A percentile compares a stretch with the other conserved stretches of the same genome.
These are phyloP conservation scores for Periplaneta americana DNA, from an alignment of 1,140 invertebrate genomes.

Conservation along the genomic window DNA sequence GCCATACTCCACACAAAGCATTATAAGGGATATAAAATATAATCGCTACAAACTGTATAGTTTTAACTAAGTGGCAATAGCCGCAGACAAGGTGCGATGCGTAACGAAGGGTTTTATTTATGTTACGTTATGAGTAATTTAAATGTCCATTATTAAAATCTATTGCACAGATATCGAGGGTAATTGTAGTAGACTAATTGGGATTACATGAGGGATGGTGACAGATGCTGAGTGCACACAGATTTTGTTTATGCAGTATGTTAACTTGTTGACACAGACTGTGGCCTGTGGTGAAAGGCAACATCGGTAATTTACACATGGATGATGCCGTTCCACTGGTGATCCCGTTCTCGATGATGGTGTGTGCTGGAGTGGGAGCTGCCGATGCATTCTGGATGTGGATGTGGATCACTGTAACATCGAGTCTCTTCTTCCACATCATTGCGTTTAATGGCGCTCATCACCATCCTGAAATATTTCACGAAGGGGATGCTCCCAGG, in stretches of 20 bases:
- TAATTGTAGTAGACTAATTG: not conserved
- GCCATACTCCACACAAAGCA: no score
- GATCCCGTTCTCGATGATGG: not conserved
- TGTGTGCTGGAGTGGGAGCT: conserved; percentile 13
- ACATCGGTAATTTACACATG: not conserved
- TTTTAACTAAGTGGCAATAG: no score
- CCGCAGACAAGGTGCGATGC: no score
- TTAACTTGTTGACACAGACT: not conserved
- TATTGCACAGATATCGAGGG: not conserved
- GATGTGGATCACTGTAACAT: conserved; percentile 48
- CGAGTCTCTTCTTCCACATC: conserved; percentile 55
- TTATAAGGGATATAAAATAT: no score
- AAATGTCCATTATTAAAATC: no score
- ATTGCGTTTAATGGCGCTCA: conserved; percentile 73
- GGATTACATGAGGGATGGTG: not conserved
- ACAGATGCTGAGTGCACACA: not conserved
- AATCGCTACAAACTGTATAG: no score
- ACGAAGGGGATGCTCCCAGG: conserved; percentile 68
- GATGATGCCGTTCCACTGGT: not conserved
- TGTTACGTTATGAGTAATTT: no score
- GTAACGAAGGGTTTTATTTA: no score
- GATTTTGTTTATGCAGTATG: not conserved
- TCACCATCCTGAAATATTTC: conserved; percentile 78
- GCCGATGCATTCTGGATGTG: conserved; percentile 44
- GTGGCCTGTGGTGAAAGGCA: not conserved